Conservation (phyloP, 35 echinoderm and acorn worm genomes). For the Heliocidaris erythrogramma region DNA sequence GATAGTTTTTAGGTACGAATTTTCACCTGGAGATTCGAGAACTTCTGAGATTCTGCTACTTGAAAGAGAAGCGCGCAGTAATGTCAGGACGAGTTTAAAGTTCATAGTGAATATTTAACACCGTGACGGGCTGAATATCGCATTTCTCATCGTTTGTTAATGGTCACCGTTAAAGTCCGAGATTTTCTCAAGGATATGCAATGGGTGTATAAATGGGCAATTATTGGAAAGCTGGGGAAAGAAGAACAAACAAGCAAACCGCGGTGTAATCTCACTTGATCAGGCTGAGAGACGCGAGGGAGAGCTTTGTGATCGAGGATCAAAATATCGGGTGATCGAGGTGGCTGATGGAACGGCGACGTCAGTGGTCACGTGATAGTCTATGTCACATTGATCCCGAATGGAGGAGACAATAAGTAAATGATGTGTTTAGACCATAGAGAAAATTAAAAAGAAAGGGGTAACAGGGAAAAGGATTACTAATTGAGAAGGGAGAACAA, state of each 20-base stretch:
- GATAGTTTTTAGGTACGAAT: too few species aligned
- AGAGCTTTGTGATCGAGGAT: background rate
- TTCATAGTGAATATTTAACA: background rate
- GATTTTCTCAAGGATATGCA: background rate
- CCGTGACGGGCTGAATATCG: background rate
- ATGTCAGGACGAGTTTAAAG: too few species aligned
- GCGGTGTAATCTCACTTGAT: background rate
- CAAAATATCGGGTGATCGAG: background rate
- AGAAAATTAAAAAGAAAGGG: background rate
- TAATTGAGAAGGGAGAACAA: too few species aligned
- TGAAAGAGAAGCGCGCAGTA: too few species aligned
- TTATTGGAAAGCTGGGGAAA: background rate
- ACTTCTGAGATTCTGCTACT: too few species aligned
- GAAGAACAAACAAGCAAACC: slow-evolving; percentile 31
- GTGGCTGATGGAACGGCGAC: background rate
- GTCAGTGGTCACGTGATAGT: background rate
- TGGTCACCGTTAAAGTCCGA: background rate
- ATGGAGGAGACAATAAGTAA: background rate
- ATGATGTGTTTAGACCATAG: background rate
- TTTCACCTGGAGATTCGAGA: too few species aligned
- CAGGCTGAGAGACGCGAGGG: background rate
- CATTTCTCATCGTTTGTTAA: background rate
- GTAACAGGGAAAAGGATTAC: background rate
- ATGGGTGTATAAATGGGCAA: slow-evolving; percentile 32
- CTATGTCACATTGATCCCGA: background rate